These are phyloP conservation scores for Odontamblyopus rebecca DNA, from an alignment of 2,797 vertebrate genomes.

Conservation along the genomic window DNA sequence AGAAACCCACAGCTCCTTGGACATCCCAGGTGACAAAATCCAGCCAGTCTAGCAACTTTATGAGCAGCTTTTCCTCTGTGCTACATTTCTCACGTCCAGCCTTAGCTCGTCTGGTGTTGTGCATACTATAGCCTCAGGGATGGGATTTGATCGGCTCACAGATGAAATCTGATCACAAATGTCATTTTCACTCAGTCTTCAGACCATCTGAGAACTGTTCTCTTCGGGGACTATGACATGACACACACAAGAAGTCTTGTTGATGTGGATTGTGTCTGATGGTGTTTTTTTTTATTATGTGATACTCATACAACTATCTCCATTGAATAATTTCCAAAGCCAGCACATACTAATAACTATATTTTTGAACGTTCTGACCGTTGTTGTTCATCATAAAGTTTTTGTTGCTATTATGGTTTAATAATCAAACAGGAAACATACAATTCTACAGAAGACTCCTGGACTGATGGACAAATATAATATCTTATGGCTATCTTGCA, in stretches of 20 bases:
- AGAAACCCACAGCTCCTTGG: slow-evolving; percentile 47
- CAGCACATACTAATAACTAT: too few species aligned
- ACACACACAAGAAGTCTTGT: background rate
- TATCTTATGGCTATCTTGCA: too few species aligned
- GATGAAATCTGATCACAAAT: slow-evolving; percentile 22
- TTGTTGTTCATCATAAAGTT: too few species aligned
- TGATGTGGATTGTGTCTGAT: too few species aligned
- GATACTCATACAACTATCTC: too few species aligned
- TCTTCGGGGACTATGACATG: background rate
- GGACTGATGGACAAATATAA: too few species aligned
- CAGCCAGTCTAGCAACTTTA: slow-evolving; percentile 57
- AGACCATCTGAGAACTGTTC: background rate
- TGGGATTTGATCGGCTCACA: slow-evolving; percentile 19
- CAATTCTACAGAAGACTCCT: too few species aligned
- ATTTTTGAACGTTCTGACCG: too few species aligned
- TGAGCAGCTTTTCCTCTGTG: slow-evolving; percentile 37
- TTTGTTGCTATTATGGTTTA: too few species aligned
- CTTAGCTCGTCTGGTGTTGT: slow-evolving; percentile 31
- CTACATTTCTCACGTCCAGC: slow-evolving; percentile 45
- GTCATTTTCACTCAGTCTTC: slow-evolving; percentile 20
- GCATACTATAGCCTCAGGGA: slow-evolving; percentile 31
- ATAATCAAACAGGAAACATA: too few species aligned
- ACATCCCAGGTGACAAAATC: slow-evolving; percentile 55
- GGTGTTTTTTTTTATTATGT: too few species aligned
- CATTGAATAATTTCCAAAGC: too few species aligned